Percentiles rank a stretch among this genome's conserved stretches.
Evolutionary conservation across 2,888 invertebrate species (phyloP).

Genomic region (Tridacna gigas): DNA sequence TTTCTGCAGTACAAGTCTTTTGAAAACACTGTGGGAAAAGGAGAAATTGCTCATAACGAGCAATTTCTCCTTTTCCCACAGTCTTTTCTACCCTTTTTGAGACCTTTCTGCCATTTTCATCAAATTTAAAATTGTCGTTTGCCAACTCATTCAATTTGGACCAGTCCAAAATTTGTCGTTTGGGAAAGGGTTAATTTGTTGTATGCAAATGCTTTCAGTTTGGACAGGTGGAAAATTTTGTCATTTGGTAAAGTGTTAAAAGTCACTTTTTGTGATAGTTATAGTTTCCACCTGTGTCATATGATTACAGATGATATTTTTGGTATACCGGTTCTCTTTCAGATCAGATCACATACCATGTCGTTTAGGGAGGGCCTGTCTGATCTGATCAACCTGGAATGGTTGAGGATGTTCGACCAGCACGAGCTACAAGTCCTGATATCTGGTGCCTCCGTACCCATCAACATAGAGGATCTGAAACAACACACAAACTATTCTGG

Average conservation of each 20-base stretch:
- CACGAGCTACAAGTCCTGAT: constrained; percentile 98
- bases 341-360: constrained; percentile 91
- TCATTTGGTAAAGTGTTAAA: no score
- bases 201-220: no score
- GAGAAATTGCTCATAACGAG: neutral
- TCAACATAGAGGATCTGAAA: constrained; percentile 95
- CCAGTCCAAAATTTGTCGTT: no score
- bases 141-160: no score
- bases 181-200: no score
- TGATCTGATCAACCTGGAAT: constrained; percentile 95
- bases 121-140: no score
- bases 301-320: no score
- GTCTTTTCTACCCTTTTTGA: neutral
- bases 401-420: constrained; percentile 97
- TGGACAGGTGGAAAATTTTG: no score
- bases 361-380: constrained; percentile 96
- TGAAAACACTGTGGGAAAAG: neutral
- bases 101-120: no score
- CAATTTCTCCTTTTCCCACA: neutral
- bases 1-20: no score
- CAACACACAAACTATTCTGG: constrained; percentile 95
- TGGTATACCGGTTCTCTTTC: constrained; percentile 20
- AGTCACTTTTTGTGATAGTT: no score
- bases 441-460: constrained; percentile 96
- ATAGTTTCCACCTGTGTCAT: no score